Conservation (phyloP, 2,113 vertebrate genomes). For the Columba livia region DNA sequence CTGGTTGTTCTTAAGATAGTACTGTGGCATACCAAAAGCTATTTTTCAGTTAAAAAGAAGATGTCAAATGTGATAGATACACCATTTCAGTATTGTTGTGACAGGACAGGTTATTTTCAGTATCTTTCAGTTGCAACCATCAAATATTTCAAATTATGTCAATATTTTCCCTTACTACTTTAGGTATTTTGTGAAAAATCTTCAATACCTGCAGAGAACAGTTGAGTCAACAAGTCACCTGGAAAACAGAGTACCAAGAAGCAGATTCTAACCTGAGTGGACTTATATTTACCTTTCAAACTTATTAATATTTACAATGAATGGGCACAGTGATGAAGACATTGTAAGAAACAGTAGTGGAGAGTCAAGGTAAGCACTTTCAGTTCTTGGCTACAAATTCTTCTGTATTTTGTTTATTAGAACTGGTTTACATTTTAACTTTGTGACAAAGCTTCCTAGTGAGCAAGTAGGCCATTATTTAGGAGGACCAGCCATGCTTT, state of each 20-base stretch:
- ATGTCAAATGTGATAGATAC: background rate
- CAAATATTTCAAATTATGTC: slow-evolving; percentile 34
- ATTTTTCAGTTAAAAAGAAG: background rate
- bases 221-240: slow-evolving; percentile 53
- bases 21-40: slow-evolving; percentile 2
- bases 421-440: slow-evolving; percentile 5
- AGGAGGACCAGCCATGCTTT: background rate
- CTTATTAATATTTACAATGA: slow-evolving; percentile 84
- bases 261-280: slow-evolving; percentile 58
- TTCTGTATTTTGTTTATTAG: slow-evolving; percentile 7
- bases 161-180: slow-evolving; percentile 32
- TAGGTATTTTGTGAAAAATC: slow-evolving; percentile 58
- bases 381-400: background rate
- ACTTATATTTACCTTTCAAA: slow-evolving; percentile 75
- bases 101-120: background rate
- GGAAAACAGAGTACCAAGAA: slow-evolving; percentile 64
- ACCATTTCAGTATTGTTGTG: background rate
- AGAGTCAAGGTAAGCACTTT: slow-evolving; percentile 87
- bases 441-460: slow-evolving; percentile 5
- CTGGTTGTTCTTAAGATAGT: background rate
- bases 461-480: background rate
- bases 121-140: background rate
- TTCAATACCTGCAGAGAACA: slow-evolving; percentile 44
- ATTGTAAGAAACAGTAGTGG: slow-evolving; percentile 92
- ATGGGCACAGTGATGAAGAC: slow-evolving; percentile 94